Conservation (phyloP, 2,888 invertebrate species). For the Unio delphinus region DNA sequence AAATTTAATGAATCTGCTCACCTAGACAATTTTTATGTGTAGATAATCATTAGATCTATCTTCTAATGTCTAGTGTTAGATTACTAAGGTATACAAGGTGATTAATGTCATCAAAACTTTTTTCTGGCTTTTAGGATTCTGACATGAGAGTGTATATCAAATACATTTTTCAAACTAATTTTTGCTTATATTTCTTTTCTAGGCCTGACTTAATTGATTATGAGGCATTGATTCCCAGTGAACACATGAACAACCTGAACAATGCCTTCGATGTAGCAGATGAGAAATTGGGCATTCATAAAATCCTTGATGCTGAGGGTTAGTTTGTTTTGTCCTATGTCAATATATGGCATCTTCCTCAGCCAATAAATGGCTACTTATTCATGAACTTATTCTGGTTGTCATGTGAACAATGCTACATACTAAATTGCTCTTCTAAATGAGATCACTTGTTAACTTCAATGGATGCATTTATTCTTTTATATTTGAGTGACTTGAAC, state of each 20-base stretch:
- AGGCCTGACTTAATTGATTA: constrained; percentile 95
- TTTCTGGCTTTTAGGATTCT: background rate
- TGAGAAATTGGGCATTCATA: constrained; percentile 91
- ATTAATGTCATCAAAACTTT: too few species aligned
- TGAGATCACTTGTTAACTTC: too few species aligned
- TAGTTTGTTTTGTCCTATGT: background rate
- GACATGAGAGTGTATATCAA: constrained; percentile 1
- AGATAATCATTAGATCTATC: too few species aligned
- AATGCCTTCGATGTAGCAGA: constrained; percentile 97
- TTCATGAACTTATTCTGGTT: background rate
- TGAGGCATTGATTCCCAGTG: constrained; percentile 82
- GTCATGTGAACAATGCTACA: background rate
- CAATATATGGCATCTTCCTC: background rate
- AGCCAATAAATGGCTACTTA: background rate
- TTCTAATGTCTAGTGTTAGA: too few species aligned
- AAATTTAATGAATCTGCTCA: too few species aligned
- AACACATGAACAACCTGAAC: constrained; percentile 95
- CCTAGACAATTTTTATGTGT: too few species aligned
- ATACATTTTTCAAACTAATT: background rate
- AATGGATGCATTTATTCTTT: too few species aligned
- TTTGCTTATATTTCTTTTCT: constrained; percentile 19
- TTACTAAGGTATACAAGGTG: too few species aligned
- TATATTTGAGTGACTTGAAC: too few species aligned
- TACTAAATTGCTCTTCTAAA: too few species aligned
- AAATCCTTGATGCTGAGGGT: constrained; percentile 75